Evolutionary conservation across 1,140 invertebrate genomes (phyloP), one percentile per base, ranked within the genome.

Genomic region (Caenorhabditis inopinata): DNA sequence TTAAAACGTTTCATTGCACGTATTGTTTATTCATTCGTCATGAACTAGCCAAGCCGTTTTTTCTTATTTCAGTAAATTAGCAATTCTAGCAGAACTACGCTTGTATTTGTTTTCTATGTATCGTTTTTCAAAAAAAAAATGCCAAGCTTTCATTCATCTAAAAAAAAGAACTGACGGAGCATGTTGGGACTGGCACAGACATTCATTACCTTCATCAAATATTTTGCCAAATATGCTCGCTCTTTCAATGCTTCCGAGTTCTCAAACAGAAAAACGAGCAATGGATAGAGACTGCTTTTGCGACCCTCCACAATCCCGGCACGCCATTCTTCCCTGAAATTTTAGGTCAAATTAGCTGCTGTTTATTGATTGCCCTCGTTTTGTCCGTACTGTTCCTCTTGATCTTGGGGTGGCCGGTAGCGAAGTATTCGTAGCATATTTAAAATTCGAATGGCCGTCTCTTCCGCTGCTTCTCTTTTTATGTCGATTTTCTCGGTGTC

Each of bases 211-310:
- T 74, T 79, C 46, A 79, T 75, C 45, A 79, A 58, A 74, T 68
- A 79, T 58, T 79, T 79, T 47, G 78, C 62, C 78, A 79, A 53
- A 51, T 79, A 79, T 12, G 78, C 78, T 74, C 78, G 38, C 58
- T 79, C 78, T 62, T 79, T 79, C 51, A 79, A 62, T 9, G n/a
- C 58, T 32, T 79, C 78, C n/a, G 58, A 58, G 38, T 79, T 79
- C 16, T 35, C 32, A 45, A 79, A 79, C 7, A 79, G 45, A 51
- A 68, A 79, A 74, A 32, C 29, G 42, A 79, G 68, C 62, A 79
- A 38, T 16, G 78, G 78, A 51, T 79, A 79, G 46, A 79, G 25
- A 16, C 45, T 49, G 0, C 14, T 38, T 49, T 74, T 79, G 3
- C 42, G 45, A 9, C 78, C 78, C 21, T 79, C 78, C 2, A 79